phyloP scores from a whole-genome alignment of 2,888 invertebrate species.

The Ectobius pallidus region DNA sequence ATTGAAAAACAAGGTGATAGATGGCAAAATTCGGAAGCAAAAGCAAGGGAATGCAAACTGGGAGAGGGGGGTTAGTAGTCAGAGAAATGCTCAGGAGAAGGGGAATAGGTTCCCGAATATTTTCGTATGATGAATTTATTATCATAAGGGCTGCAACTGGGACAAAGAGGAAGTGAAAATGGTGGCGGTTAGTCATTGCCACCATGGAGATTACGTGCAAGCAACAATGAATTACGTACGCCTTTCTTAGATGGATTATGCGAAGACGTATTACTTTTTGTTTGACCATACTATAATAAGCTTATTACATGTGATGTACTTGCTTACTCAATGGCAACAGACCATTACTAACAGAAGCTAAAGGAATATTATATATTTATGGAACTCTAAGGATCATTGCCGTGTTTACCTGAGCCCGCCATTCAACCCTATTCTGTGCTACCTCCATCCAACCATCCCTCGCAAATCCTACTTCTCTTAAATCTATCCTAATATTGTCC shows the following conservation, averaged over 20 bases:
- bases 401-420: no score
- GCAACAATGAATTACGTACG: slow-evolving; percentile 8
- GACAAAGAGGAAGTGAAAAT: slow-evolving; percentile 37
- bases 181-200: slow-evolving; percentile 38
- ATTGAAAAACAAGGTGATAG: slow-evolving; percentile 32
- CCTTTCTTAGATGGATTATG: neutral
- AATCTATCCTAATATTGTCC: no score
- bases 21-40: slow-evolving; percentile 30
- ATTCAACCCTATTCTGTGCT: no score
- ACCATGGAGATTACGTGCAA: slow-evolving; percentile 7
- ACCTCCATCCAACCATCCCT: no score
- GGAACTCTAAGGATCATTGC: no score
- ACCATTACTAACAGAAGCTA: no score
- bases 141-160: slow-evolving; percentile 33
- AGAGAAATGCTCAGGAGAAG: slow-evolving; percentile 17
- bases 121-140: slow-evolving; percentile 38
- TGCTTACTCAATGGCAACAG: no score
- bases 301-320: no score
- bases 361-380: no score
- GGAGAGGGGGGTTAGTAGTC: slow-evolving; percentile 15
- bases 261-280: no score
- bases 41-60: slow-evolving; percentile 22
- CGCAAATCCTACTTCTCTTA: no score
- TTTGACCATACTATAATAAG: no score
- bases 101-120: slow-evolving; percentile 23